These are phyloP conservation scores for Diplodus puntazzo DNA, from an alignment of 2,797 vertebrate species.

Conservation along the genomic window DNA sequence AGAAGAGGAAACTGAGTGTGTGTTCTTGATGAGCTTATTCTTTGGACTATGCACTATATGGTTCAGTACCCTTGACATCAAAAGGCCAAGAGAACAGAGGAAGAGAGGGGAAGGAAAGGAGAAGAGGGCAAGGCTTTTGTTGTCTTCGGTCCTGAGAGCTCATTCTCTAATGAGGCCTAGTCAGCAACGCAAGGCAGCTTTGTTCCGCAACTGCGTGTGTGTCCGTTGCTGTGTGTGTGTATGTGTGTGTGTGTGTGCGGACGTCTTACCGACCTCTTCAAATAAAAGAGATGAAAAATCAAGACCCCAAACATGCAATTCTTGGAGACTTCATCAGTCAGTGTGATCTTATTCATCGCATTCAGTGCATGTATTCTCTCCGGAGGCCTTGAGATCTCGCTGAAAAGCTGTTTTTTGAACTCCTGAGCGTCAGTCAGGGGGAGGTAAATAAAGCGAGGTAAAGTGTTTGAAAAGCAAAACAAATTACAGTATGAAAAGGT, in stretches of 20 bases:
- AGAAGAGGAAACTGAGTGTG: slow-evolving; percentile 58
- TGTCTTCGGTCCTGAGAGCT: slow-evolving; percentile 70
- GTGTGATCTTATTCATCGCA: slow-evolving; percentile 1
- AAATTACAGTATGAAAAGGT: background rate
- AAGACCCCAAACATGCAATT: slow-evolving; percentile 5
- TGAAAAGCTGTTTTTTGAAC: slow-evolving; percentile 28
- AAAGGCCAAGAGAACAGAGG: slow-evolving; percentile 77
- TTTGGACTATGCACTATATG: slow-evolving; percentile 59
- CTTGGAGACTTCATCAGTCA: slow-evolving; percentile 22
- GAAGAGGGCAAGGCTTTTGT: slow-evolving; percentile 77
- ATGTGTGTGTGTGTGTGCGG: slow-evolving; percentile 8
- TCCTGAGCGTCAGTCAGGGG: background rate
- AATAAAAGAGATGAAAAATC: background rate
- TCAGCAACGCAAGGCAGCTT: slow-evolving; percentile 66
- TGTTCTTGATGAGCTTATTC: slow-evolving; percentile 73
- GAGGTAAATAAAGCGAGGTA: background rate
- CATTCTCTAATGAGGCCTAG: slow-evolving; percentile 79
- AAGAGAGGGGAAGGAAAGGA: slow-evolving; percentile 70
- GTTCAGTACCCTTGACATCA: slow-evolving; percentile 80
- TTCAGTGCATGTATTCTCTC: slow-evolving; percentile 2
- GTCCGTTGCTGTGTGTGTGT: slow-evolving; percentile 26
- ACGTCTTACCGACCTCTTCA: slow-evolving; percentile 7
- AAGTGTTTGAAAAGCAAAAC: background rate
- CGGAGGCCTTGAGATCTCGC: slow-evolving; percentile 16
- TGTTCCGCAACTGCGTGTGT: slow-evolving; percentile 40